phyloP scores from a whole-genome alignment of 2,888 invertebrate genomes.

The Antheraea yamamai region DNA sequence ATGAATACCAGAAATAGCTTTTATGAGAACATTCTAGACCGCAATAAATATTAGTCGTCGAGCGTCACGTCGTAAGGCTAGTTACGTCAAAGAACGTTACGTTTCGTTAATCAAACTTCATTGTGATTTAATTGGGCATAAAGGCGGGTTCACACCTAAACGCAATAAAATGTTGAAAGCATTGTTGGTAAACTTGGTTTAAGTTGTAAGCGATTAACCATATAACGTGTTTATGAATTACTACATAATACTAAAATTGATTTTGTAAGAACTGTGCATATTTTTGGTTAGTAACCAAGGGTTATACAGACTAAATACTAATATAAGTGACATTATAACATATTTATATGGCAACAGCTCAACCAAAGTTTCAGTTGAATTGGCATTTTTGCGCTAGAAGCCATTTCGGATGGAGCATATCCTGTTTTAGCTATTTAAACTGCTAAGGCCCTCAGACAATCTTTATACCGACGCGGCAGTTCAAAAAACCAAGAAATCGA shows the following conservation, averaged over 20 bases:
- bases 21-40: constrained; percentile 11
- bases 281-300: too few relatives aligned
- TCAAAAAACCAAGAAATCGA: too few relatives aligned
- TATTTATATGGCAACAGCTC: too few relatives aligned
- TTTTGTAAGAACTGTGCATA: too few relatives aligned
- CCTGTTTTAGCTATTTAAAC: too few relatives aligned
- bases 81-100: constrained; percentile 25
- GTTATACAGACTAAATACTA: too few relatives aligned
- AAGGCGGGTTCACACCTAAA: constrained; percentile 51
- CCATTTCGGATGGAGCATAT: too few relatives aligned
- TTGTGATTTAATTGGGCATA: constrained; percentile 54
- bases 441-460: too few relatives aligned
- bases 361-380: too few relatives aligned
- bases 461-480: too few relatives aligned
- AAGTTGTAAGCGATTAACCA: constrained; percentile 21
- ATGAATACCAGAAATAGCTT: neutral
- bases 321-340: too few relatives aligned
- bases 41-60: constrained; percentile 5
- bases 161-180: constrained; percentile 39
- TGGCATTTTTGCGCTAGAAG: too few relatives aligned
- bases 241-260: neutral
- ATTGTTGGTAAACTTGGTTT: constrained; percentile 27
- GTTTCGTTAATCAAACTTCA: constrained; percentile 34
- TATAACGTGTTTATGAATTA: neutral
- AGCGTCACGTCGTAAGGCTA: constrained; percentile 1